These are phyloP conservation scores for Volucella inanis DNA, from an alignment of 2,888 invertebrate genomes.

Conservation along the genomic window DNA sequence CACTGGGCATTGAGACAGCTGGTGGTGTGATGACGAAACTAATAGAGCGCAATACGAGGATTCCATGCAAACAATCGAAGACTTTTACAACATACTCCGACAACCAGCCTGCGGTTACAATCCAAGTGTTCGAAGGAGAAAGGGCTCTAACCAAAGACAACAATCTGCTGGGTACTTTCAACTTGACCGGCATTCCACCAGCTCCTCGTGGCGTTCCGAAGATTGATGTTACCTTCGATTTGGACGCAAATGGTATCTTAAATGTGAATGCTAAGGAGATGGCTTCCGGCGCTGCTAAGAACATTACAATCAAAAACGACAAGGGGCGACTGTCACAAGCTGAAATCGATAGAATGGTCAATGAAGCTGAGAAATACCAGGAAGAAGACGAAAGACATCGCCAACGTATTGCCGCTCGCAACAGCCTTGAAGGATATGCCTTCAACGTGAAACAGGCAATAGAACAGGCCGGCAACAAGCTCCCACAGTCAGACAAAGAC, in stretches of 20 bases:
- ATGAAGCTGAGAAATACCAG: conserved; percentile 89
- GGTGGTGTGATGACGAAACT: conserved; percentile 92
- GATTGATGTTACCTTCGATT: conserved; percentile 91
- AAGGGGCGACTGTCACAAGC: conserved; percentile 91
- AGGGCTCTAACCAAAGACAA: conserved; percentile 96
- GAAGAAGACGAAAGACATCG: conserved; percentile 89
- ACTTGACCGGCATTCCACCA: conserved; percentile 97
- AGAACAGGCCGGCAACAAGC: conserved; percentile 86
- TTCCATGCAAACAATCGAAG: conserved; percentile 89
- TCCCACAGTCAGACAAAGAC: conserved; percentile 88
- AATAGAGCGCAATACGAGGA: conserved; percentile 88
- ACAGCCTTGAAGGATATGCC: conserved; percentile 88
- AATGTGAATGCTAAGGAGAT: conserved; percentile 91
- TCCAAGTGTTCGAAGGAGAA: conserved; percentile 90
- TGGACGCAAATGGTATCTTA: conserved; percentile 97
- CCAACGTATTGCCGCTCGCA: conserved; percentile 87
- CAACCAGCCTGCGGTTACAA: conserved; percentile 90
- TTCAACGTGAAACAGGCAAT: conserved; percentile 88
- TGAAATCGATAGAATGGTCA: conserved; percentile 91
- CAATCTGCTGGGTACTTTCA: conserved; percentile 96
- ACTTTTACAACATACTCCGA: conserved; percentile 92
- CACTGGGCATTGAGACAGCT: conserved; percentile 90
- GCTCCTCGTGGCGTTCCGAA: conserved; percentile 94
- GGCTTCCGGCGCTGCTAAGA: conserved; percentile 87
- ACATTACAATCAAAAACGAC: conserved; percentile 92